Base-by-base conservation (phyloP, 2,113 vertebrate genomes). In the Cottus gobio region DNA sequence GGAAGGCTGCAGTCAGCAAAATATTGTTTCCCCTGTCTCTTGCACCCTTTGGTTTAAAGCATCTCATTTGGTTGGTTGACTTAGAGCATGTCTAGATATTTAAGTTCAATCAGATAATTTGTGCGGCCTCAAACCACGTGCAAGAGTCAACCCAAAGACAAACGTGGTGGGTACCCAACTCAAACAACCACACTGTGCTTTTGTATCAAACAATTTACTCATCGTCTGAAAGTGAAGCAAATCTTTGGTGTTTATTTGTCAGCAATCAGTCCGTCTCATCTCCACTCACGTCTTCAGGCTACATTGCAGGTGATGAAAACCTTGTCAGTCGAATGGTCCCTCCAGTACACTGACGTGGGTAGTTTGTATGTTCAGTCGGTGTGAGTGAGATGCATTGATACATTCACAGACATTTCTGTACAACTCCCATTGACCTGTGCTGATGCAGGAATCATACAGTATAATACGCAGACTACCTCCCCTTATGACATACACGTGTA, bases 401-500 rank as follows among this genome's bases (percentile, higher is more conserved):
- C 54, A 48, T 61, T 60, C 54, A 22, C 30, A 31, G 65, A 13
- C 42, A 42, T 60, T 28, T 2, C 10, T 34, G 44, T 16, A 30
- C n/a, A 42, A 1, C 39, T 62, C 24, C 18, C 18, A 16, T 11
- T 62, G 57, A 30, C 65, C 56, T 58, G 7, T 31, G 20, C 10
- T n/a, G 44, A 57, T 58, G 24, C 36, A 46, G 56, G 46, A 69
- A 69, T 39, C 30, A 11, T 34, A 34, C 9, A 56, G 44, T 52
- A 83, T 26, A 68, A 56, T 9, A 46, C 0, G 2, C 34, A 28
- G 42, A 57, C 9, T 36, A 57, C 37, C 36, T 74, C 64, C 52
- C 7, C 16, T 68, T 46, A 74, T 61, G 68, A 74, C 57, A 70
- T 42, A 52, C 8, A 69, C 20, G 28, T 48, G 58, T 60, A 60